Base-by-base conservation (phyloP, 30 jellyfish, hydroid and myxozoan genomes). In the Pelagia noctiluca region DNA sequence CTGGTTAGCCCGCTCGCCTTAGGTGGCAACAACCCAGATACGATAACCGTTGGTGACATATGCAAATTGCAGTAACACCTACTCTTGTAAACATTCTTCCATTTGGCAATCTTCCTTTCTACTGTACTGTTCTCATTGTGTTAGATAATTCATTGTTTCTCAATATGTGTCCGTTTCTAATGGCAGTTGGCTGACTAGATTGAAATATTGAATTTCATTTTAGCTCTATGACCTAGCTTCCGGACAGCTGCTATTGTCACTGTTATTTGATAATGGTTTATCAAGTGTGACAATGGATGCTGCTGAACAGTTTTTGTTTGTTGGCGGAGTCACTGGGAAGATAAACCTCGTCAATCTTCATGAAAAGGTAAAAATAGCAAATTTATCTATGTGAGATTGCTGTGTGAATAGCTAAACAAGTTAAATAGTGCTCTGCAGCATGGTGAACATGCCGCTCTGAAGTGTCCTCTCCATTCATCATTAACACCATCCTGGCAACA, bases 151-250 rank as follows among this genome's bases (percentile, higher is more conserved):
- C 80, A 10, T 16, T 30, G 10, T 71, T 12, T 24, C 5, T 33
- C 38, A 24, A 8, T 18, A 4, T 66, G 63, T 10, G 16, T 25
- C 68, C 25, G 16, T 30, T 10, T 71, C 18, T 34, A 22, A 7
- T 19, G 28, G 57, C 32, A 71, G 24, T 71, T 65, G 0, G 18
- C 10, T 10, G 57, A 42, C 12, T 5, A 5, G 57, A 8, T 42
- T 42, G 57, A 0, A 23, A 79, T 28, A 30, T 29, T 23, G 38
- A 13, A 48, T 74, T 60, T 64, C 34, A 1, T 49, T 48, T 50
- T 26, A 94, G 99, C 53, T 88, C 37, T 94, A 82, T 67, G 99
- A 94, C 49, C 21, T 94, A 76, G 78, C 93, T 18, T 94, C 99
- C 1, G 97, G 99, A 13, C 79, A 48, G 50, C 73, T 88, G 72